Evolutionary conservation across 2,113 vertebrate genomes (phyloP).

Genomic region (Dipodomys spectabilis): DNA sequence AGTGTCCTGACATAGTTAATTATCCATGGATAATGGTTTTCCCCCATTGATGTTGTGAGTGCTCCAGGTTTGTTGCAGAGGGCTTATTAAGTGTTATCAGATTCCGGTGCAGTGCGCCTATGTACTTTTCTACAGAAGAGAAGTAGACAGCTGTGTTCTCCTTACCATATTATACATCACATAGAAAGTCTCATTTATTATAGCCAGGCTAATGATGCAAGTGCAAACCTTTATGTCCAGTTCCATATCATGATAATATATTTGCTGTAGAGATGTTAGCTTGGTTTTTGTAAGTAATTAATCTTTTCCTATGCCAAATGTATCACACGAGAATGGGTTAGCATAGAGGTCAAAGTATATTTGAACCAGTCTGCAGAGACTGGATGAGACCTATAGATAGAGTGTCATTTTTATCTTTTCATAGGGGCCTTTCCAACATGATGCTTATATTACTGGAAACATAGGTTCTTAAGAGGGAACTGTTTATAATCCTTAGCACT

Average conservation of each 20-base stretch:
- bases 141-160: conserved; percentile 89
- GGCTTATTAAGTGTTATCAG: conserved; percentile 84
- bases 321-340: conserved; percentile 66
- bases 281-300: conserved; percentile 80
- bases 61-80: conserved; percentile 76
- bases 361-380: conserved; percentile 28
- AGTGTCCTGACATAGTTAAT: conserved; percentile 88
- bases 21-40: conserved; percentile 88
- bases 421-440: background rate
- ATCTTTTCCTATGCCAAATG: conserved; percentile 81
- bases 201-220: conserved; percentile 85
- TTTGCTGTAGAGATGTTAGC: conserved; percentile 80
- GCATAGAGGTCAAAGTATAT: conserved; percentile 24
- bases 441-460: background rate
- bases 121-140: conserved; percentile 75
- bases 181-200: conserved; percentile 84
- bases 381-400: background rate
- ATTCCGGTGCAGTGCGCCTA: conserved; percentile 84
- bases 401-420: background rate
- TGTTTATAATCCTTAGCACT: background rate
- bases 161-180: conserved; percentile 87
- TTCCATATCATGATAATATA: conserved; percentile 63
- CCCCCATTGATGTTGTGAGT: conserved; percentile 74
- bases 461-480: background rate
- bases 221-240: conserved; percentile 82